Evolutionary conservation across 2,797 vertebrate species (phyloP).

Genomic region (Enteromius treurensis): DNA sequence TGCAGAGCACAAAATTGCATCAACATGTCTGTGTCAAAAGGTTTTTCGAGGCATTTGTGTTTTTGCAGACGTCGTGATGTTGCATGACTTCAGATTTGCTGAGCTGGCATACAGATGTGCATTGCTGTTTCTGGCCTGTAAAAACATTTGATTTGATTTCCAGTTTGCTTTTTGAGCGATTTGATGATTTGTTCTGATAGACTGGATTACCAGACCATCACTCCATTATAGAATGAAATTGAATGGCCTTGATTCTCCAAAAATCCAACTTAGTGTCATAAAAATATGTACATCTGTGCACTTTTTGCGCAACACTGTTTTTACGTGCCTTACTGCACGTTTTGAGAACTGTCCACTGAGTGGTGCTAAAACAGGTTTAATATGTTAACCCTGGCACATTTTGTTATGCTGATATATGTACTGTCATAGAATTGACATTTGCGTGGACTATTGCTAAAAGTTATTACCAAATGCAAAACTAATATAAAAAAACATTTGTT

Average conservation of each 20-base stretch:
- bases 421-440: too few relatives aligned
- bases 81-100: slow-evolving; percentile 11
- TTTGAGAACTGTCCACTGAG: too few relatives aligned
- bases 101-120: slow-evolving; percentile 7
- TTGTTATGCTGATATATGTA: too few relatives aligned
- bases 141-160: background rate
- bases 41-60: background rate
- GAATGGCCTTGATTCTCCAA: slow-evolving; percentile 65
- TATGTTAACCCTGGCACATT: too few relatives aligned
- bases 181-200: slow-evolving; percentile 14
- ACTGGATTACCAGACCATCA: slow-evolving; percentile 14
- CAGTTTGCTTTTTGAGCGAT: slow-evolving; percentile 10
- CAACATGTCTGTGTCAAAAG: slow-evolving; percentile 40
- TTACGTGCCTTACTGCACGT: too few relatives aligned
- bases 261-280: too few relatives aligned
- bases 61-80: slow-evolving; percentile 3
- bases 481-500: too few relatives aligned
- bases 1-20: background rate
- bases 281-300: too few relatives aligned
- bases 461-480: too few relatives aligned
- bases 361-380: too few relatives aligned
- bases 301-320: too few relatives aligned
- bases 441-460: too few relatives aligned
- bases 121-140: slow-evolving; percentile 1
- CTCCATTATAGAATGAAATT: slow-evolving; percentile 32